Conservation (phyloP, 2,113 vertebrate genomes). For the Oreochromis niloticus region DNA sequence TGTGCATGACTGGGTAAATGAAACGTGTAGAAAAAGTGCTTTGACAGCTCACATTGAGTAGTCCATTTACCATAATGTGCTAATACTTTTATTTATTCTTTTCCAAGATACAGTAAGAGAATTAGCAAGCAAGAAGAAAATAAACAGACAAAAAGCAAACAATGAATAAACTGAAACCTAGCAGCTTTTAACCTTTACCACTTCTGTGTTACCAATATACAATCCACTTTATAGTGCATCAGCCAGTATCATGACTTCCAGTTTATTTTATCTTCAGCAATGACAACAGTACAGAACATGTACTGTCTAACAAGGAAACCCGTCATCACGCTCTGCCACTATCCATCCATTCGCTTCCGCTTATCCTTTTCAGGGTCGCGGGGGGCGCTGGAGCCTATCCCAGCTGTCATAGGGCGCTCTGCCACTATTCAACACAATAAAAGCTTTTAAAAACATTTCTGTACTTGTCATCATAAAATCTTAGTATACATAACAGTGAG, state of each 20-base stretch:
- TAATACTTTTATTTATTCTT: background rate
- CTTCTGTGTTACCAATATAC: background rate
- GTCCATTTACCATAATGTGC: background rate
- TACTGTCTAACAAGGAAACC: background rate
- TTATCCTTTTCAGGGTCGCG: too few species aligned
- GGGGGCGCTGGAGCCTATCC: too few species aligned
- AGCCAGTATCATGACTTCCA: background rate
- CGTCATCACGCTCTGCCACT: background rate
- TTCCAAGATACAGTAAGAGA: background rate
- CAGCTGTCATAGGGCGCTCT: too few species aligned
- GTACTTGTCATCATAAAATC: background rate
- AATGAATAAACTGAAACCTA: background rate
- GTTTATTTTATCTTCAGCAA: background rate
- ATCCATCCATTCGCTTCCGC: too few species aligned
- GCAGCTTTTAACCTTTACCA: background rate
- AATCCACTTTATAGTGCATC: background rate
- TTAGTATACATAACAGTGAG: background rate
- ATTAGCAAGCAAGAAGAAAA: background rate
- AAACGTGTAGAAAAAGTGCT: background rate
- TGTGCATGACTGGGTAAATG: background rate
- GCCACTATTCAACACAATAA: background rate
- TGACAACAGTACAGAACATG: background rate
- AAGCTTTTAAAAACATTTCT: background rate
- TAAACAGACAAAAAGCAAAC: background rate
- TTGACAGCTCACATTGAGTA: background rate